Base-by-base conservation (phyloP, 2,888 invertebrate genomes). In the Chrysopilus asiliformis region DNA sequence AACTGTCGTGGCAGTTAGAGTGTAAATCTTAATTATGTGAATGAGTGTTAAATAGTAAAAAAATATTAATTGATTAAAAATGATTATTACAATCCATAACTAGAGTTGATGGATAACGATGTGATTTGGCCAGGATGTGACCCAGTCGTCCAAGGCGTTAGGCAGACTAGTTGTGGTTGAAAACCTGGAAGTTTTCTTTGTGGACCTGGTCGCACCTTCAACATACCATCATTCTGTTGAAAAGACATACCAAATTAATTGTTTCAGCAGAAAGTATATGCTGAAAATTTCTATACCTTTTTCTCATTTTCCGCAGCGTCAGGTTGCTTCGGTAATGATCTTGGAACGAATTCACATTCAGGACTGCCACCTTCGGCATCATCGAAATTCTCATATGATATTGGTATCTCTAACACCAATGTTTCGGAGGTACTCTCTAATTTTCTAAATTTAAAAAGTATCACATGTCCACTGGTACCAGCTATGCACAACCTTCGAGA, bases 401-500 rank as follows among this genome's bases (percentile, higher is more conserved):
- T 79, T 33, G 90, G 86, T 51, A 94, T 79, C 64, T 94, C 93
- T 59, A 60, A 48, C 37, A 86, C 85, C 56, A 79, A 72, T 37
- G 83, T 79, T 65, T 89, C 89, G 26, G 78, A 76, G 55, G 74
- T 76, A 49, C 77, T 76, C 64, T 98, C 97, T 44, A 77, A 73
- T 67, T 93, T 94, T 55, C 85, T 81, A 69, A 94, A 98, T 64
- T 87, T 86, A 72, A 94, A 97, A 41, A 95, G 72, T 55, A 95
- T 76, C 49, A 97, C 87, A 69, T 97, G 94, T 45, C 85, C 82
- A 55, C 89, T 84, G 41, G 87, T 80, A 36, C 93, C 89, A 42
- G 93, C 93, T 36, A 95, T 77, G 48, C 84, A 83, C 52, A 98
- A 72, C 25, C 72, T 67, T 38, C 87, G 72, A 53, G 93, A 93